Percentiles rank a stretch among this genome's conserved stretches.
These are phyloP conservation scores for Helostoma temminkii DNA, from an alignment of 2,797 vertebrate species.

Conservation along the genomic window DNA sequence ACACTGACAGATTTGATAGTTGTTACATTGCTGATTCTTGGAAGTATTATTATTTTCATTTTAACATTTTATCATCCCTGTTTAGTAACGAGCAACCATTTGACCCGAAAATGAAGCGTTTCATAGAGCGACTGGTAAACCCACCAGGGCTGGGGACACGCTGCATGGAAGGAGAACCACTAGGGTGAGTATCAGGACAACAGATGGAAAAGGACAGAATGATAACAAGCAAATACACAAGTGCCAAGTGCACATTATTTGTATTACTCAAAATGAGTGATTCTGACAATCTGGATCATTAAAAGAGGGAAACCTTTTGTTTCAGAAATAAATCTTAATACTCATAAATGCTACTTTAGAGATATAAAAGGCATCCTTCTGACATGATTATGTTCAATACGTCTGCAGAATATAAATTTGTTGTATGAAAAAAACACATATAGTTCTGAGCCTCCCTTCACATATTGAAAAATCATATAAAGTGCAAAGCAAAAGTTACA, in stretches of 20 bases:
- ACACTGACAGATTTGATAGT: too few species aligned
- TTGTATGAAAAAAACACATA: too few species aligned
- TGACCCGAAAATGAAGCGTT: constrained; percentile 83
- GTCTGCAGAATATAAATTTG: too few species aligned
- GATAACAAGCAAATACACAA: not conserved
- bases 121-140: constrained; percentile 87
- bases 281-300: not conserved
- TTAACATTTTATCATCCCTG: not conserved
- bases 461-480: not conserved
- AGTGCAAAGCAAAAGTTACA: too few species aligned
- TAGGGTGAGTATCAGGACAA: constrained; percentile 84
- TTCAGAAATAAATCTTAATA: too few species aligned
- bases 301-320: too few species aligned
- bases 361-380: too few species aligned
- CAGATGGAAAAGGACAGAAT: too few species aligned
- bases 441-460: too few species aligned
- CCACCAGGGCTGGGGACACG: constrained; percentile 93
- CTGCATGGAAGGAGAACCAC: constrained; percentile 89
- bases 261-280: not conserved
- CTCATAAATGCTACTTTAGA: too few species aligned
- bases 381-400: too few species aligned
- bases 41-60: not conserved
- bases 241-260: not conserved
- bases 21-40: not conserved
- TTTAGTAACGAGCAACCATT: constrained; percentile 90